Base-by-base conservation (phyloP, 2,113 vertebrate species). In the Mandrillus leucophaeus region DNA sequence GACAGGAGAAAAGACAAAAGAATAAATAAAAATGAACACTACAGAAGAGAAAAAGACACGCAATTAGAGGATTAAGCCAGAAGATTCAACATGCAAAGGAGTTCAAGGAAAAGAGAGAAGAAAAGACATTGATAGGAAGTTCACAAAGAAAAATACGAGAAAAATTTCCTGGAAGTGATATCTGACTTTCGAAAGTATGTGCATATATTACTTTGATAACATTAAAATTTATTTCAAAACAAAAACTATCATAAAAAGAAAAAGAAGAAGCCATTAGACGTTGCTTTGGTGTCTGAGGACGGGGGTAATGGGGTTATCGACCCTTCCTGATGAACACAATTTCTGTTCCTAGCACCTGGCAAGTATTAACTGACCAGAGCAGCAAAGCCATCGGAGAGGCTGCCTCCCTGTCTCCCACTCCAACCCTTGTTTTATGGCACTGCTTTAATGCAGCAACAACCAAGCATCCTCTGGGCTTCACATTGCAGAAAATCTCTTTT, bases 401-500 rank as follows among this genome's bases (percentile, higher is more conserved):
- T 20, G 32, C n/a, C 80, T 75, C 18, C 38, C 17, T 68, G 12
- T 23, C 12, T 25, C 6, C 70, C 0, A 32, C 17, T 50, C 48
- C 79, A 68, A 13, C 38, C 32, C 43, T 52, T 30, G 40, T 38
- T 78, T 68, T 10, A 86, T 27, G n/a, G 43, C 12, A n/a, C 30
- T 68, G 20, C 66, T 52, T 45, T 45, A 76, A 35, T 25, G 17
- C 48, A 75, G 4, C 66, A 50, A 59, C 6, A 95, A 17, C 32
- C 32, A 22, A 55, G 79, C 48, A 22, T 64, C 57, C 35, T 57
- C 35, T 55, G 76, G 38, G 52, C 76, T 93, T 95, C 73, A 78
- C 91, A 70, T 20, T 40, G 73, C 48, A 73, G 79, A 95, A 96
- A 92, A 83, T 61, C 17, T 57, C 83, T 30, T 90, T 92, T 93